These are phyloP conservation scores for Salvator merianae DNA, from an alignment of 2,113 vertebrate species.

Conservation along the genomic window DNA sequence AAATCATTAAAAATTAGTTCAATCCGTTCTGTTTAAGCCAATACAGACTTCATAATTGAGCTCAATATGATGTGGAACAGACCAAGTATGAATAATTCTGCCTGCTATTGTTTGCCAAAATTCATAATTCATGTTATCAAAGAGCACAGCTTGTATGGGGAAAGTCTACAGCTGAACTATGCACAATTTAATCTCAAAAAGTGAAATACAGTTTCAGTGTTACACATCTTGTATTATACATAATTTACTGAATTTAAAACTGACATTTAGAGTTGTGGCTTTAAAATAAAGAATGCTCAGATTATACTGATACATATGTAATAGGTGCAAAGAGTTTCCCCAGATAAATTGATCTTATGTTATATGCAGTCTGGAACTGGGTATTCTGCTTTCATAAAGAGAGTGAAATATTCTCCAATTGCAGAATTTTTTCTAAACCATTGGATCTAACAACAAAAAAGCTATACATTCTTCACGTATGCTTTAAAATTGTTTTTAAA, in stretches of 20 bases:
- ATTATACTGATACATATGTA: neutral
- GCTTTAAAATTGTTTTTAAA: constrained; percentile 33
- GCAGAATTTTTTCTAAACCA: constrained; percentile 46
- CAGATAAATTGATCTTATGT: constrained; percentile 8
- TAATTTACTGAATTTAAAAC: neutral
- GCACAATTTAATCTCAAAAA: constrained; percentile 3
- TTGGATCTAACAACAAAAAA: constrained; percentile 46
- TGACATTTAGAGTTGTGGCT: neutral
- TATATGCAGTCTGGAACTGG: constrained; percentile 13
- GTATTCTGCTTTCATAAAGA: constrained; percentile 21
- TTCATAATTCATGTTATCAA: constrained; percentile 14
- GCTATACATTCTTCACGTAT: constrained; percentile 57
- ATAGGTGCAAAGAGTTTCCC: constrained; percentile 5
- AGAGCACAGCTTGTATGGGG: neutral
- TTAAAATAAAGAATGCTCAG: neutral
- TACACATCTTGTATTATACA: neutral
- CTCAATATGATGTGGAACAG: neutral
- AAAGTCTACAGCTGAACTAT: neutral
- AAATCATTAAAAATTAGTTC: constrained; percentile 4
- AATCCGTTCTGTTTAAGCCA: constrained; percentile 24
- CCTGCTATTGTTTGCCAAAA: neutral
- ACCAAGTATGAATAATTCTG: neutral
- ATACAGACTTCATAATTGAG: neutral
- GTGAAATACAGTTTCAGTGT: neutral
- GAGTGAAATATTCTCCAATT: constrained; percentile 32